Evolutionary conservation across 2,113 vertebrate species (phyloP).

Genomic region (Dolichotis patagonum): DNA sequence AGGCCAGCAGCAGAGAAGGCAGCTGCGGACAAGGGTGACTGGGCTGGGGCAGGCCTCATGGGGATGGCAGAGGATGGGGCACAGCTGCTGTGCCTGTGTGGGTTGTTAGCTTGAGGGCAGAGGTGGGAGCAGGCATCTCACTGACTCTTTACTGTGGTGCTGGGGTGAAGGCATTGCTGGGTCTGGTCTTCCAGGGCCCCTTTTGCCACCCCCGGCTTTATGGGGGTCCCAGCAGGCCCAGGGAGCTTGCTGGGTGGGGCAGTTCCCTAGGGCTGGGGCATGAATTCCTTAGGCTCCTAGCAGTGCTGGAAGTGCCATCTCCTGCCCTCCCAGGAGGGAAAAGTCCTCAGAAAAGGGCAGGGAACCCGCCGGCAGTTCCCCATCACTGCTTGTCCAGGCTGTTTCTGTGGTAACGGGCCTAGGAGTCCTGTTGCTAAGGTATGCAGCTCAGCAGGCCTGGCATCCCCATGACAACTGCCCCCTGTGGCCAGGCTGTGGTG

Average conservation of each 20-base stretch:
- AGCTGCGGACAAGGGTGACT: background rate
- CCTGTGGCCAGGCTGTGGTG: background rate
- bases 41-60: background rate
- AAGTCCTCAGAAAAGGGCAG: conserved; percentile 63
- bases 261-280: background rate
- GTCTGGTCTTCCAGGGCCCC: background rate
- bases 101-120: background rate
- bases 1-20: background rate
- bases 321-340: background rate
- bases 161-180: fast-evolving
- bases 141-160: fast-evolving
- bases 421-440: conserved; percentile 62
- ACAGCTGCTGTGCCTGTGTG: background rate
- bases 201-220: fast-evolving
- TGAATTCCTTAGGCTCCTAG: background rate
- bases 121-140: too few relatives aligned
- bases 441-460: conserved; percentile 40
- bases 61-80: background rate
- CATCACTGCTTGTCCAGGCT: conserved; percentile 23
- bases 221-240: background rate
- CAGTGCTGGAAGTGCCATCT: background rate
- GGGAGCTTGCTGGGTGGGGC: fast-evolving
- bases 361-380: background rate
- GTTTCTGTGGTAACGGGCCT: conserved; percentile 75
- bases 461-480: conserved; percentile 80